Conservation (phyloP, 2,888 invertebrate genomes). For the Tipula unca region DNA sequence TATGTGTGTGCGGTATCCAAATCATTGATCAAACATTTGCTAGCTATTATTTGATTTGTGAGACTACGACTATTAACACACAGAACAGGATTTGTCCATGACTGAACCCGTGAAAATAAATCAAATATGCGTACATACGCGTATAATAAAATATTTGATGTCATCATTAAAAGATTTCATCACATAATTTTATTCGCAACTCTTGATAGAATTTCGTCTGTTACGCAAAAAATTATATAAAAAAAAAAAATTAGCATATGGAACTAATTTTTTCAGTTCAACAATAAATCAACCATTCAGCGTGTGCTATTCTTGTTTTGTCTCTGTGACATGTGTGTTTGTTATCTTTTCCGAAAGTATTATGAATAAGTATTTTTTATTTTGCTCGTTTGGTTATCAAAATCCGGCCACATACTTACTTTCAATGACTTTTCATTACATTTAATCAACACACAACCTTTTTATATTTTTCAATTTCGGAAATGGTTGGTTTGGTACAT, state of each 20-base stretch:
- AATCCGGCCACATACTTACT: neutral
- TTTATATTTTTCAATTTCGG: neutral
- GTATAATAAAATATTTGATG: neutral
- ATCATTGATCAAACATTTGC: neutral
- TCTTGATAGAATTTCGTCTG: neutral
- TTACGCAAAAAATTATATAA: neutral
- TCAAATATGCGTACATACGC: neutral
- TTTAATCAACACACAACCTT: neutral
- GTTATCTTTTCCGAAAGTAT: neutral
- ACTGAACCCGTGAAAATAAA: neutral
- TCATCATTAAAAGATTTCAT: slow-evolving; percentile 3
- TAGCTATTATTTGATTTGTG: neutral
- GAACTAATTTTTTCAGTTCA: neutral
- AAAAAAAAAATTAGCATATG: neutral
- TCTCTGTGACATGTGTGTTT: neutral
- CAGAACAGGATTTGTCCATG: neutral
- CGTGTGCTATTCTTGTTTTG: neutral
- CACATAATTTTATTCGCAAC: neutral
- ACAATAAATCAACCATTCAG: neutral
- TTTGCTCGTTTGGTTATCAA: neutral
- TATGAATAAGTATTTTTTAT: neutral
- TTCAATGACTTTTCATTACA: neutral
- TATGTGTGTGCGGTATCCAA: neutral
- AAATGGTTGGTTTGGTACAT: neutral
- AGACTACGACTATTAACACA: neutral